Conservation (phyloP, 2,888 invertebrate species). For the Holacanthella duospinosa region DNA sequence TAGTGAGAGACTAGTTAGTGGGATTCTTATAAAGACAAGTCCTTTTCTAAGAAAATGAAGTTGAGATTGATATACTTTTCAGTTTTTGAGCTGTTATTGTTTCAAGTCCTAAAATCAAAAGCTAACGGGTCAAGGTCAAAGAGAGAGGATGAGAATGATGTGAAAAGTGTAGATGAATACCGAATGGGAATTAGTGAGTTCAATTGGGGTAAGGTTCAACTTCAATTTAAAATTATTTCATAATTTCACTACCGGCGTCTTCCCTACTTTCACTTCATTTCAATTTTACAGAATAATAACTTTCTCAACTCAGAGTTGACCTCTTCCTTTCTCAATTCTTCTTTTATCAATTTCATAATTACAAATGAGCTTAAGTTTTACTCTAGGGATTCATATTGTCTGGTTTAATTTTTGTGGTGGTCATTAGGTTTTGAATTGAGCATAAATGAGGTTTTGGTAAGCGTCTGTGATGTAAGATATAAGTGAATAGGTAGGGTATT, state of each 20-base stretch:
- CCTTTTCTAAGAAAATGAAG: no score
- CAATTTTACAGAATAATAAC: neutral
- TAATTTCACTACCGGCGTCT: neutral
- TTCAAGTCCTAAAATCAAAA: no score
- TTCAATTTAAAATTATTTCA: neutral
- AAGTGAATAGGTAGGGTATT: no score
- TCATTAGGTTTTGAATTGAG: neutral
- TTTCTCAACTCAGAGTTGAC: neutral
- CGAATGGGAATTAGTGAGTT: neutral
- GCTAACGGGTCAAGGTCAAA: no score
- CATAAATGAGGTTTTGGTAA: neutral
- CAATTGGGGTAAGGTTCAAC: neutral
- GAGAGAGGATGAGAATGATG: neutral
- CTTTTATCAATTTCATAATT: no score
- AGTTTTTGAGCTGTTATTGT: no score
- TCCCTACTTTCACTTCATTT: neutral
- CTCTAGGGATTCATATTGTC: neutral
- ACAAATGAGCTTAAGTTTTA: neutral
- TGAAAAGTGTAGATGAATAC: neutral
- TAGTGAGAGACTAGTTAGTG: no score
- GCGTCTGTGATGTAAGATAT: no score
- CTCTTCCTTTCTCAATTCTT: no score
- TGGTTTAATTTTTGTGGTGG: neutral
- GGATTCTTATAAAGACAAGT: no score
- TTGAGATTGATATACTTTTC: neutral